Conservation (phyloP, 2,797 vertebrate genomes). For the Cichlasoma orientale region DNA sequence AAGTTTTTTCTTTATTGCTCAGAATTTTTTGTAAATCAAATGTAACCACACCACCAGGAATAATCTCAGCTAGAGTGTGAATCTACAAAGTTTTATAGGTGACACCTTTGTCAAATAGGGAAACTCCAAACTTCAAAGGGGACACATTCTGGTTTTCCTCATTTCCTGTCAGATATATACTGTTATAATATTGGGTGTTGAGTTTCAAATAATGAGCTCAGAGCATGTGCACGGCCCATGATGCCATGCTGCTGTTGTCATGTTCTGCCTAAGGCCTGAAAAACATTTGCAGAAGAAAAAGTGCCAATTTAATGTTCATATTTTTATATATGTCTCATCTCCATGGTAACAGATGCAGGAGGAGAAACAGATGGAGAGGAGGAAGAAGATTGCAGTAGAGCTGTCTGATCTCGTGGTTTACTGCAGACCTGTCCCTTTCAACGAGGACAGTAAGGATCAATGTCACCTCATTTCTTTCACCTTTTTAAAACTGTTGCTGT, state of each 20-base stretch:
- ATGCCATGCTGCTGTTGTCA: neutral
- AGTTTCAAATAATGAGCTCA: neutral
- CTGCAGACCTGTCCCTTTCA: slow-evolving; percentile 95
- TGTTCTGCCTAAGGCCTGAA: neutral
- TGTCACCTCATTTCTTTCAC: neutral
- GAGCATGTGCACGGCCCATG: neutral
- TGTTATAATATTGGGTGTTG: neutral
- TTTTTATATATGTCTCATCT: neutral
- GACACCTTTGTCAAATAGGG: neutral
- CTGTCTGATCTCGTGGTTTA: slow-evolving; percentile 96
- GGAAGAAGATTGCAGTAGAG: slow-evolving; percentile 97
- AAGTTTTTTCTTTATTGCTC: neutral
- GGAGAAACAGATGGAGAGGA: slow-evolving; percentile 98
- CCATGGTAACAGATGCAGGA: slow-evolving; percentile 86
- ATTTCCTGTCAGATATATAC: neutral
- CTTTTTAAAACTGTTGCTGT: too few relatives aligned
- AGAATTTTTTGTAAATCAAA: too few relatives aligned
- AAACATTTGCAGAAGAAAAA: neutral
- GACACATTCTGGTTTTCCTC: neutral
- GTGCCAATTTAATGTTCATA: neutral
- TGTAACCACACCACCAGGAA: too few relatives aligned
- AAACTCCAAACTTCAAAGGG: neutral
- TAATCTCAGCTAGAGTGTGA: neutral
- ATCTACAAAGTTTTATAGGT: neutral
- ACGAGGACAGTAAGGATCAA: slow-evolving; percentile 92